Base-by-base conservation (phyloP, 2,888 invertebrate species). In the Carcina quercana region DNA sequence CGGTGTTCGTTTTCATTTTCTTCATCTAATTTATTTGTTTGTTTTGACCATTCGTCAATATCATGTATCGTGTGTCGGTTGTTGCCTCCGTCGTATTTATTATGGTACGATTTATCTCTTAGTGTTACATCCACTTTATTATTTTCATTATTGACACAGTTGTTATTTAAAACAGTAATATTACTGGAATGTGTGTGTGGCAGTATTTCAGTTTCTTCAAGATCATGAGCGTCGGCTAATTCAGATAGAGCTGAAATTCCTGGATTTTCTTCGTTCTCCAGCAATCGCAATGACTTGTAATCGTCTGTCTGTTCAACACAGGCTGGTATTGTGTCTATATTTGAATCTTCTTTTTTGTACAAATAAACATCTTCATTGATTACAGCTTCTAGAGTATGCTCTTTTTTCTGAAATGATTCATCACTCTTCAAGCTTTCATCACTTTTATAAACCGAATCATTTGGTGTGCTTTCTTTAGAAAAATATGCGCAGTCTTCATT, bases 401-500 rank as follows among this genome's bases (percentile, higher is more conserved):
- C n/a, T 19, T 25, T 31, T 3, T 19, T 31, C 11, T 30, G 26
- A 15, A 34, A 37, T 8, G 63, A 67, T 29, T 68, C 68, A 37
- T 52, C 59, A 37, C 75, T 76, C 51, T 50, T 64, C 28, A 62
- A 29, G 47, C 78, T 74, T 22, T 78, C 76, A 47, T 80, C 78
- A 53, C 60, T 69, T 61, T 73, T 78, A 11, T 50, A 54, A 24
- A 65, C 60, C 20, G 69, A 72, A 38, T 78, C 65, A 40, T 70
- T 75, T 8, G 82, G 80, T 34, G 74, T 80, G 28, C 65, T 76
- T 51, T 80, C 80, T 47, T 80, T 80, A 15, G 82, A 75, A 51
- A 74, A 80, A 47, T 78, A 82, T 13, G 70, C 74, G 32, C 59
- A 58, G 37, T 83, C 82, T 28, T 57, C 45, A 13, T 48, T 45